Conservation (phyloP, 2,797 vertebrate genomes). For the Poeciliopsis infans region DNA sequence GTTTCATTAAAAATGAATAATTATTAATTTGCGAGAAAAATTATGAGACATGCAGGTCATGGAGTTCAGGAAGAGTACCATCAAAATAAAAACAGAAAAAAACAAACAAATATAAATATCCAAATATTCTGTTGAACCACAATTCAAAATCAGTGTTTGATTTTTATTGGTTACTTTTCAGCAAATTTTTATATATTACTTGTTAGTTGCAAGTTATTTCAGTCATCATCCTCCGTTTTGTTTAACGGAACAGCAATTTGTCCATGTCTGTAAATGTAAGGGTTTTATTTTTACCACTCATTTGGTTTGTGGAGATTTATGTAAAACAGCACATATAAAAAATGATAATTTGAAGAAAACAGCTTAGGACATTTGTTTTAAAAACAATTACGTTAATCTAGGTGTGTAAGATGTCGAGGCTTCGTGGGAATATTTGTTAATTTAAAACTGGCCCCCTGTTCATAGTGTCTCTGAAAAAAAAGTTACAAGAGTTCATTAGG, state of each 20-base stretch:
- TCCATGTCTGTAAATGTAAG: not conserved
- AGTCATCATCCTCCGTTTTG: not conserved
- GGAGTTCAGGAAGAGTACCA: no score
- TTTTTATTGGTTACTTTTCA: not conserved
- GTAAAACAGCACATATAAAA: conserved; percentile 20
- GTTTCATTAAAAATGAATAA: no score
- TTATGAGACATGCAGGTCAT: no score
- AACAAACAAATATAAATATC: no score
- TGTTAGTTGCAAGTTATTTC: not conserved
- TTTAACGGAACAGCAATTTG: not conserved
- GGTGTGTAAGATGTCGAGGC: not conserved
- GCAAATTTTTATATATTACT: not conserved
- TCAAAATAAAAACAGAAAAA: no score
- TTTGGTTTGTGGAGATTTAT: not conserved
- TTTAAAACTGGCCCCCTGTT: not conserved
- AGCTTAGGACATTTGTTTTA: not conserved
- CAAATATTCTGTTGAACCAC: not conserved
- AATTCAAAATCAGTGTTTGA: not conserved
- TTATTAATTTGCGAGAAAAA: no score
- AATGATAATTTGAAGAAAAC: not conserved
- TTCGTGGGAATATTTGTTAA: not conserved
- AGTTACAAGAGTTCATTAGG: conserved; percentile 22
- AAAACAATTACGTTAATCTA: not conserved
- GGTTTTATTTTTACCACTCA: not conserved
- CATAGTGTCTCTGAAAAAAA: conserved; percentile 5